Percentiles rank a stretch among this genome's conserved stretches.
phyloP scores from a whole-genome alignment of 2,113 vertebrate species.

The Daboia siamensis region DNA sequence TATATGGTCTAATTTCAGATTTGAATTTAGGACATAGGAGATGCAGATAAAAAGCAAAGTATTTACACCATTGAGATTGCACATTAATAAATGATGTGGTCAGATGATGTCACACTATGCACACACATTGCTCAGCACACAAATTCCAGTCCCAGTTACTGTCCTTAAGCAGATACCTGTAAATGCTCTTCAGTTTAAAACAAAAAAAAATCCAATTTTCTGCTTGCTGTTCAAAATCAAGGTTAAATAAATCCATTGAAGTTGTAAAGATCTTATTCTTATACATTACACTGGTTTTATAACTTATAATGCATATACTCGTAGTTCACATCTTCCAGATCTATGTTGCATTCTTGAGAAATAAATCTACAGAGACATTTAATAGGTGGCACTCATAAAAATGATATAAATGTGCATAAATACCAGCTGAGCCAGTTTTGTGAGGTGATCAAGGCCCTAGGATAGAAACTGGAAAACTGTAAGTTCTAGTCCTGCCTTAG shows the following conservation, averaged over 20 bases:
- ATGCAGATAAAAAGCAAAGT: background rate
- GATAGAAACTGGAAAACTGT: no score
- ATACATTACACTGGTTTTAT: background rate
- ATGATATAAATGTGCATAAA: background rate
- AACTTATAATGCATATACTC: background rate
- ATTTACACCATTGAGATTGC: background rate
- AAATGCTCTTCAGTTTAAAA: background rate
- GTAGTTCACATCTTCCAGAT: background rate
- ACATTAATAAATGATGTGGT: background rate
- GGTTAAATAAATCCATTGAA: background rate
- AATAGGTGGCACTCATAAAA: background rate
- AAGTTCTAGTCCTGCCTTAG: no score
- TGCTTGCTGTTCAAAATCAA: background rate
- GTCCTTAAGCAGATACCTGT: background rate
- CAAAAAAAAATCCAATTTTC: background rate
- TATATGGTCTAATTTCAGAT: background rate
- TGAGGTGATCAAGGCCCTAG: background rate
- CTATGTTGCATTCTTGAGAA: background rate
- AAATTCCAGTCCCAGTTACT: background rate
- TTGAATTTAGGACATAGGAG: background rate
- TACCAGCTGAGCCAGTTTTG: background rate
- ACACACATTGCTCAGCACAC: background rate
- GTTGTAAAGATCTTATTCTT: background rate
- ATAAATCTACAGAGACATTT: background rate
- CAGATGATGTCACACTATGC: background rate